Base-by-base conservation (phyloP, 2,113 vertebrate species). In the Equus przewalskii region DNA sequence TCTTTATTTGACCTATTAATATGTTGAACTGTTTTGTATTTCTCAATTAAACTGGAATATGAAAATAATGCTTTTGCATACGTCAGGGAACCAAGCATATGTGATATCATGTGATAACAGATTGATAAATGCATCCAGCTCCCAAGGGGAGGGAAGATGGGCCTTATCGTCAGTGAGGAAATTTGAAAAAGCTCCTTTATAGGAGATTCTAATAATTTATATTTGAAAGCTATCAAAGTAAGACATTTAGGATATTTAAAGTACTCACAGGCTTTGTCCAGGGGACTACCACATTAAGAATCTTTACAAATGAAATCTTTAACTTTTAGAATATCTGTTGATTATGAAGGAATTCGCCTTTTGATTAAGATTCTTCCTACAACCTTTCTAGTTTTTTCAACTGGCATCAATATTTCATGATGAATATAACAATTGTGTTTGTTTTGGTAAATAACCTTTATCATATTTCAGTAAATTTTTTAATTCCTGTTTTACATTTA, bases 1-100 rank as follows among this genome's bases (percentile, higher is more conserved):
- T 46, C 75, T 93, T 54, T 90, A 91, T 72, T 96, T 97, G 30
- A 67, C n/a, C 60, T 91, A 60, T 67, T 94, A 85, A n/a, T 78
- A 46, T 46, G 54, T 65, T 81, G 91, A 91, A 24, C 28, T 93
- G 9, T 56, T 75, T 70, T 93, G 26, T 82, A 64, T 89, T 81
- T 93, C 46, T 85, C n/a, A 75, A 6, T 62, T n/a, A 67, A 72
- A 7, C 30, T 83, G 58, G 12, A 69, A n/a, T 79, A 72, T 93
- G 58, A 79, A 97, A 92, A 90, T 75, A 46, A 44, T 51, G 3
- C 15, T 86, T 93, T 95, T 94, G 41, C 15, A 33, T 94, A 28
- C 72, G 51, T 85, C 56, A 81, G 30, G 67, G 51, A 88, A 73
- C 18, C 4, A 81, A 33, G 46, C 13, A 14, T 5, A 76, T 86